Conservation (phyloP, 2,888 invertebrate genomes). For the Agrochola lota region DNA sequence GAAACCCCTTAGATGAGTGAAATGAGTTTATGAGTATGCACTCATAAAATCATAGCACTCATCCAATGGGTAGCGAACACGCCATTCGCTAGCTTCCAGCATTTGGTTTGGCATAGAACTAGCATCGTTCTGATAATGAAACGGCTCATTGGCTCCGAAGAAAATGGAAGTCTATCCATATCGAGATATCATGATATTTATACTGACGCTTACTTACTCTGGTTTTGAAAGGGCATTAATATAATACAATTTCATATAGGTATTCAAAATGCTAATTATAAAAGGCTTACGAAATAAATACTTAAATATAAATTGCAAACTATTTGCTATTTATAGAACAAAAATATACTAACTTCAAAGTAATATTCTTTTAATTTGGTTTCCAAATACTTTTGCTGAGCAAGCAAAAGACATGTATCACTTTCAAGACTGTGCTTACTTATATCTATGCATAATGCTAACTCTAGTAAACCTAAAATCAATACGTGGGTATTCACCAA, state of each 20-base stretch:
- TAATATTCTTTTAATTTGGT: background rate
- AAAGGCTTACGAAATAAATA: constrained; percentile 22
- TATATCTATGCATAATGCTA: background rate
- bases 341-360: background rate
- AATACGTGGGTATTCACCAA: constrained; percentile 6
- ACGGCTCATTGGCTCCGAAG: background rate
- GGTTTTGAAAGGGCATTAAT: constrained; percentile 31
- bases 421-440: constrained; percentile 22
- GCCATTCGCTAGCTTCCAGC: constrained; percentile 11
- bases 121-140: background rate
- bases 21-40: background rate
- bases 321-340: background rate
- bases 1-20: background rate
- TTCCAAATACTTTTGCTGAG: constrained; percentile 5
- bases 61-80: background rate
- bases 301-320: constrained; percentile 20
- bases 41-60: constrained; percentile 18
- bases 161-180: background rate
- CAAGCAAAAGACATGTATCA: constrained; percentile 4
- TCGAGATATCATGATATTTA: constrained; percentile 2
- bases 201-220: background rate
- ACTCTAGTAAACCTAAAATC: constrained; percentile 9
- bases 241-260: constrained; percentile 37
- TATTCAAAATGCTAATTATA: constrained; percentile 26
- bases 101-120: constrained; percentile 18